Evolutionary conservation across 2,888 invertebrate species (phyloP).

Genomic region (Nymphalis c-album): DNA sequence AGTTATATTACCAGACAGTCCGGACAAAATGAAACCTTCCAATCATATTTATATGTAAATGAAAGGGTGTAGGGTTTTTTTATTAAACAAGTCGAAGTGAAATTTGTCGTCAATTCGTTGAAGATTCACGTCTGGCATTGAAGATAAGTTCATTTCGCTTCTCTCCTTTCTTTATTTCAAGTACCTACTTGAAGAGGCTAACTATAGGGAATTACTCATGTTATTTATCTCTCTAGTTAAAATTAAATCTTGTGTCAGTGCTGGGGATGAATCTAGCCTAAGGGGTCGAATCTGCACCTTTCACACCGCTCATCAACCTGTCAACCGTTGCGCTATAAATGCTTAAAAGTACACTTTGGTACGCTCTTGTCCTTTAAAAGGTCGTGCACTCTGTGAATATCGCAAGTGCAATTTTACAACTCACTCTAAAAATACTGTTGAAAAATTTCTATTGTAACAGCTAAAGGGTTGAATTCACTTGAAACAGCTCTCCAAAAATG

Average conservation of each 20-base stretch:
- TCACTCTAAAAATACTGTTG: slow-evolving; percentile 6
- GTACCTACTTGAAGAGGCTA: too few relatives aligned
- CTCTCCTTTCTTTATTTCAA: background rate
- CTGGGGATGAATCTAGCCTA: too few relatives aligned
- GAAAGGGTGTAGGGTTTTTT: slow-evolving; percentile 41
- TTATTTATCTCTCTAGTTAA: too few relatives aligned
- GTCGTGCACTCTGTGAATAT: slow-evolving; percentile 3
- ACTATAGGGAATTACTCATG: too few relatives aligned
- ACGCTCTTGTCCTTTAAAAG: slow-evolving; percentile 12
- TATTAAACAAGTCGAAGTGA: slow-evolving; percentile 39
- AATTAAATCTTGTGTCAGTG: too few relatives aligned
- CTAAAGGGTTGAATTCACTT: slow-evolving; percentile 6
- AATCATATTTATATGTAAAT: slow-evolving; percentile 52
- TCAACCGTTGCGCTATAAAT: too few relatives aligned
- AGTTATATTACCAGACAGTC: slow-evolving; percentile 20
- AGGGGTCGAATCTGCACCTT: too few relatives aligned
- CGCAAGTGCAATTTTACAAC: slow-evolving; percentile 11
- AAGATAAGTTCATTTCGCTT: slow-evolving; percentile 28
- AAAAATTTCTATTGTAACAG: slow-evolving; percentile 5
- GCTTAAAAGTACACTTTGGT: too few relatives aligned
- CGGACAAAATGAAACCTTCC: slow-evolving; percentile 33
- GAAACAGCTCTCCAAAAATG: background rate
- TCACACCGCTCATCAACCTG: too few relatives aligned
- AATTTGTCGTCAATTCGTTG: slow-evolving; percentile 35
- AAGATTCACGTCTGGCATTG: slow-evolving; percentile 35